Evolutionary conservation across 1,140 invertebrate species (phyloP), one percentile per base, ranked within the genome.

Genomic region (Bombus balteatus): DNA sequence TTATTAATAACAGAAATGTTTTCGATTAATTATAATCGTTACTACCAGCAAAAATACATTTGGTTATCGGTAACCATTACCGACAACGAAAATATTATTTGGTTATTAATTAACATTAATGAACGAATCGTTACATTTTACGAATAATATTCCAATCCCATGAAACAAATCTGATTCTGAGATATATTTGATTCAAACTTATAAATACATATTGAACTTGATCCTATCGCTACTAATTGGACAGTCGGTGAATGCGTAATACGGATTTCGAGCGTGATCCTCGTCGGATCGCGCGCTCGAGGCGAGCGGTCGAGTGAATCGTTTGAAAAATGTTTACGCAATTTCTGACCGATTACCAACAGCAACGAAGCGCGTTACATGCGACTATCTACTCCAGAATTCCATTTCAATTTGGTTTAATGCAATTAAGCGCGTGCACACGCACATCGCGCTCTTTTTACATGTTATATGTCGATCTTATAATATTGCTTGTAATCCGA

Each of bases 391-490:
- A 80, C 89, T 85, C 66, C 43, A 76, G 73, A 77, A 91, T 91
- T 88, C 85, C 90, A 89, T 91, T 91, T 86, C 83, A 76, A 91
- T 89, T 87, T 75, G 83, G 28, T 91, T 91, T 89, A 57, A 91
- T 53, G 77, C 75, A 84, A 91, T 91, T 91, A 91, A 86, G 73
- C 79, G 66, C 74, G n/a, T 39, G 83, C 78, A 65, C 65, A 37
- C 22, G 25, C 22, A 39, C 88, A 84, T 91, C 66, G 70, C 79
- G 59, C 1, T 37, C 70, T 79, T n/a, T 74, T 18, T 70, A 57
- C 71, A 15, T 75, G 39, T 80, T 83, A 80, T 47, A 59, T 28
- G 57, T 34, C 18, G 9, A 5, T 66, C 76, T 77, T 81, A 72
- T 32, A 68, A 32, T 53, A 57, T 76, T 76, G n/a, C 47, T 39